A percentile compares a stretch with the other conserved stretches of the same genome.
Conservation (phyloP, 2,113 vertebrate genomes). For the Nettapus auritus region DNA sequence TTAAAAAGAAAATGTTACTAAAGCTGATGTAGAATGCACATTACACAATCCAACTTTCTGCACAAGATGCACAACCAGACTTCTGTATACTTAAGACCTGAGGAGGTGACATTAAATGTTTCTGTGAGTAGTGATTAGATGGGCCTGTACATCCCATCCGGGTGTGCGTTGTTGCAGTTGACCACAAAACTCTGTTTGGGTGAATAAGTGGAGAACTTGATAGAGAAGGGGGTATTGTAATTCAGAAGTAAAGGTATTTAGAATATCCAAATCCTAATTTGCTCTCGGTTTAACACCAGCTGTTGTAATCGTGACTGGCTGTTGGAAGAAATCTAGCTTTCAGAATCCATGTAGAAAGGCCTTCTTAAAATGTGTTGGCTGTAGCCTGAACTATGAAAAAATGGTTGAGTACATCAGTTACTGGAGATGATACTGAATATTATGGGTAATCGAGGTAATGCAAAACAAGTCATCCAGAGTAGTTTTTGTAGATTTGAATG, state of each 20-base stretch:
- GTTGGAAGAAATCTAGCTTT: neutral
- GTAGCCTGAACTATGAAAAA: neutral
- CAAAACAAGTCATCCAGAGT: neutral
- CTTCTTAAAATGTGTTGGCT: neutral
- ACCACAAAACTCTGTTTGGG: neutral
- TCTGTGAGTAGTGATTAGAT: neutral
- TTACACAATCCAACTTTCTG: neutral
- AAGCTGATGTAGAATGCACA: neutral
- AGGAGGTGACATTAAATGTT: neutral
- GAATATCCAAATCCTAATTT: neutral
- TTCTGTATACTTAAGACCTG: neutral
- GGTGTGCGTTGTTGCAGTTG: neutral
- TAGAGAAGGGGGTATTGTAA: neutral
- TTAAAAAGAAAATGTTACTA: neutral
- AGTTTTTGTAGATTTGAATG: neutral
- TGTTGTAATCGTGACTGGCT: neutral
- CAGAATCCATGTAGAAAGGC: neutral
- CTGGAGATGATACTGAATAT: neutral
- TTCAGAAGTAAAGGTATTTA: neutral
- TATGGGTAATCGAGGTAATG: accelerated
- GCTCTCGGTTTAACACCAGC: neutral
- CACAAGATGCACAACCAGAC: neutral
- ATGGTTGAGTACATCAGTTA: neutral
- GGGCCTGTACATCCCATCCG: neutral
- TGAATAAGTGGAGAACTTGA: neutral